Conservation (phyloP, 2,888 invertebrate genomes). For the Diaphora mendica region DNA sequence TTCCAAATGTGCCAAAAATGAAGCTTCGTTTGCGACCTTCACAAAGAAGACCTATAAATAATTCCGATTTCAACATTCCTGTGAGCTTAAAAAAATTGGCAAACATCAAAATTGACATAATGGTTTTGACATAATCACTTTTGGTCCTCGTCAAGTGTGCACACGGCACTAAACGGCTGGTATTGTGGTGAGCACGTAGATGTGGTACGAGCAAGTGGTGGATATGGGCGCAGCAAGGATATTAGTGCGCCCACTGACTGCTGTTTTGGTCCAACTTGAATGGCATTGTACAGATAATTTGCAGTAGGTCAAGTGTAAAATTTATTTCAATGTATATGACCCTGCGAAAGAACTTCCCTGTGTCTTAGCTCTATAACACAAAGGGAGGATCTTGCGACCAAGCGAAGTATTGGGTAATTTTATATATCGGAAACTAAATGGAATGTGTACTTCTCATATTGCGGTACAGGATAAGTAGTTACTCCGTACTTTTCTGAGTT, state of each 20-base stretch:
- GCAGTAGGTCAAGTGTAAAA: constrained; percentile 22
- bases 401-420: too few species aligned
- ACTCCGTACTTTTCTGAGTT: too few species aligned
- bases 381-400: too few species aligned
- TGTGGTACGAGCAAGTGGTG: constrained; percentile 36
- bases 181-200: constrained; percentile 17
- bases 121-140: constrained; percentile 6
- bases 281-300: neutral
- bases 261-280: constrained; percentile 38
- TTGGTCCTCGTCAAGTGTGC: constrained; percentile 8
- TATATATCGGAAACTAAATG: too few species aligned
- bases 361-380: too few species aligned
- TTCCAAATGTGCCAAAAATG: too few species aligned
- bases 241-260: constrained; percentile 48
- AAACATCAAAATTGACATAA: constrained; percentile 10
- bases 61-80: constrained; percentile 16
- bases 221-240: constrained; percentile 50
- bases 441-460: too few species aligned
- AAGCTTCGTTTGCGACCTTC: too few species aligned
- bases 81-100: constrained; percentile 1
- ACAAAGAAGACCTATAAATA: neutral
- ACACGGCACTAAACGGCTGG: constrained; percentile 21
- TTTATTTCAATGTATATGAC: neutral
- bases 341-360: too few species aligned
- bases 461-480: too few species aligned